A percentile compares a stretch with the other conserved stretches of the same genome.
These are phyloP conservation scores for Fulmarus glacialis DNA, from an alignment of 2,113 vertebrate species.

Conservation along the genomic window DNA sequence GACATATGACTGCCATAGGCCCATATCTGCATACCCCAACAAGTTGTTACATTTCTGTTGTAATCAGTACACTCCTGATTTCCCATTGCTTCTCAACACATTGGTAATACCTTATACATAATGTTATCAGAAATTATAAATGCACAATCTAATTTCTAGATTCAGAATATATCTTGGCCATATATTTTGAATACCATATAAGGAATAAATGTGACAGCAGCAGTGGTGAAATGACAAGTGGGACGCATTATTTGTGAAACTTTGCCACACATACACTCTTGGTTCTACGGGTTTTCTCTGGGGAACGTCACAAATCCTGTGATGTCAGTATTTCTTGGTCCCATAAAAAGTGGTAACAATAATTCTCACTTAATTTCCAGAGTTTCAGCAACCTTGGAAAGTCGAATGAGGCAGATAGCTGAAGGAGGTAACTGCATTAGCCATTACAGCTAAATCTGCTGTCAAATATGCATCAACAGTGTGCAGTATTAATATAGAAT, in stretches of 20 bases:
- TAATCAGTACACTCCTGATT: not conserved
- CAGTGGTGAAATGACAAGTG: not conserved
- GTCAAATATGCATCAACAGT: not conserved
- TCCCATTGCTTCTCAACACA: not conserved
- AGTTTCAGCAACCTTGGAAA: not conserved
- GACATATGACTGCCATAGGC: not conserved
- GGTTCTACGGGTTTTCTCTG: not conserved
- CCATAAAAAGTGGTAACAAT: not conserved
- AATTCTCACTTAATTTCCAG: not conserved
- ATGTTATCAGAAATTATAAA: not conserved
- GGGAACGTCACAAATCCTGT: not conserved
- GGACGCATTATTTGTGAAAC: not conserved
- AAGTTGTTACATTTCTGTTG: not conserved
- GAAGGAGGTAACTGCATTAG: not conserved
- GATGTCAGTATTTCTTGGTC: not conserved
- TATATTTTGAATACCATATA: not conserved
- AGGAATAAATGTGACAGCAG: not conserved
- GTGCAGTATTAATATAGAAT: not conserved
- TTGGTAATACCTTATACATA: not conserved
- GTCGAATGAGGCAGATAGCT: not conserved
- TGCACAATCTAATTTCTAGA: not conserved
- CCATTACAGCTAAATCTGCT: not conserved
- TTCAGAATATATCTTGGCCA: not conserved
- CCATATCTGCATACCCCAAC: not conserved
- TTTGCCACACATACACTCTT: rapidly evolving